Base-by-base conservation (phyloP, 2,888 invertebrate genomes). In the Aethes cnicana region DNA sequence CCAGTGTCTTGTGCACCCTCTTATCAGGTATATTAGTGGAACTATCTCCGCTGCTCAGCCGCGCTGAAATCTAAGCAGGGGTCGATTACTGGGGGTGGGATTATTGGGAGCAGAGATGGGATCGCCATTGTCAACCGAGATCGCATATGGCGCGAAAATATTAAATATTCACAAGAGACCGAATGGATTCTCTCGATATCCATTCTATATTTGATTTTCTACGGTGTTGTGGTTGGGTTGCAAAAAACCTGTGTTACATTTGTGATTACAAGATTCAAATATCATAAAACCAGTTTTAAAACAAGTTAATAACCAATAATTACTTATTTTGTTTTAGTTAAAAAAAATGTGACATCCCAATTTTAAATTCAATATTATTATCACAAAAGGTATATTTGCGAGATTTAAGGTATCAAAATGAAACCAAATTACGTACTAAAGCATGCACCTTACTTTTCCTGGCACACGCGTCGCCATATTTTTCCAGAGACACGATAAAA, bases 151-250 rank as follows among this genome's bases (percentile, higher is more conserved):
- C 70, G 74, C 65, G 68, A 74, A 67, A 65, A 68, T 78, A 81
- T 82, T 79, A 81, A 83, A 81, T 81, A 83, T 84, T 81, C 80
- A 79, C 63, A 58, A 61, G 63, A 68, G 63, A 59, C 60, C 64
- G 68, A 67, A 72, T 66, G 68, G 70, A 71, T 69, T 63, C 60
- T 36, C 42, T 41, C 48, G 42, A 47, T 42, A 50, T 44, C n/a
- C n/a, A n/a, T n/a, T n/a, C 41, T 56, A 57, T 56, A 57, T 46
- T 58, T 33, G 46, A 39, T 52, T 52, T n/a, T 36, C 37, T 21
- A 33, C 39, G 33, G 30, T 37, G 17, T 50, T 49, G 33, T 26
- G 46, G 39, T 33, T 30, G 39, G 36, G 25, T 32, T 52, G 39
- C 25, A n/a, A 32, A 46, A 32, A 16, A 9, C 6, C 26, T 9